These are phyloP conservation scores for Tricholauxania praeusta DNA, from an alignment of 2,888 invertebrate genomes.

Conservation along the genomic window DNA sequence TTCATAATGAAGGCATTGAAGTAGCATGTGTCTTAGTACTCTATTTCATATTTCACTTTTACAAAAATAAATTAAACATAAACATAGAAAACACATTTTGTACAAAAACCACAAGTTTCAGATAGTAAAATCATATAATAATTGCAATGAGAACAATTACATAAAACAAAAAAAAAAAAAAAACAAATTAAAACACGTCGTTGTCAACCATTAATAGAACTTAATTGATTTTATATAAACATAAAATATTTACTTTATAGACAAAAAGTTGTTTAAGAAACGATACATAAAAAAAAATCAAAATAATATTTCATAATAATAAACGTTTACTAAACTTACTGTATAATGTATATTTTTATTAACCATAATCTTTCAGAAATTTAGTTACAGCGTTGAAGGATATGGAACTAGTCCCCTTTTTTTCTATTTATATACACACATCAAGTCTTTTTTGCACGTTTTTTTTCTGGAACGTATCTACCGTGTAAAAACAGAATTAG, in stretches of 20 bases:
- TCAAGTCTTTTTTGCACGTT: too few species aligned
- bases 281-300: conserved; percentile 12
- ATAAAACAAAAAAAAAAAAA: neutral
- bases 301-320: conserved; percentile 24
- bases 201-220: conserved; percentile 14
- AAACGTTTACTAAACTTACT: conserved; percentile 26
- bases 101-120: neutral
- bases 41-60: neutral
- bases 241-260: conserved; percentile 9
- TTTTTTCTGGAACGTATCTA: too few species aligned
- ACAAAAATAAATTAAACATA: neutral
- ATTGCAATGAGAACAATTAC: too few species aligned
- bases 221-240: conserved; percentile 9
- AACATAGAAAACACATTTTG: conserved; percentile 1
- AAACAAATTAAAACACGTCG: conserved; percentile 19
- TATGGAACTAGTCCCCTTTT: too few species aligned
- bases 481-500: too few species aligned
- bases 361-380: too few species aligned
- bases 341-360: too few species aligned
- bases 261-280: conserved; percentile 11
- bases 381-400: too few species aligned
- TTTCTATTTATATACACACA: too few species aligned
- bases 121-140: too few species aligned
- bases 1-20: conserved; percentile 15
- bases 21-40: neutral